These are phyloP conservation scores for Mico argentatus DNA, from an alignment of 2,797 vertebrate genomes.

Conservation along the genomic window DNA sequence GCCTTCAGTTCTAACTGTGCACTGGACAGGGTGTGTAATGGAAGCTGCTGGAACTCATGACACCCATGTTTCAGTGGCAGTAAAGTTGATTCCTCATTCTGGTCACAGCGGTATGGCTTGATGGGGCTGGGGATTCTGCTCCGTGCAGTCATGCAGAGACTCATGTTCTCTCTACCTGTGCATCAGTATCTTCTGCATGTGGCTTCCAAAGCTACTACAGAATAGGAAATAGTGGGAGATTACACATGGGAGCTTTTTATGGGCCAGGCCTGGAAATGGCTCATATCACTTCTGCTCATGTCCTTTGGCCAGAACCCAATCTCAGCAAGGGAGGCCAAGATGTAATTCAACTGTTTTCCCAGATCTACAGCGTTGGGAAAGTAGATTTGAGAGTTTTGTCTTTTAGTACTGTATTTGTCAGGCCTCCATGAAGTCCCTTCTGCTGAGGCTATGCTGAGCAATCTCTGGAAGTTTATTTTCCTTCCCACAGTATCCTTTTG, in stretches of 20 bases:
- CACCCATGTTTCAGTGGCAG: not conserved
- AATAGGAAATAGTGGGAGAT: not conserved
- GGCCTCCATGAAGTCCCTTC: not conserved
- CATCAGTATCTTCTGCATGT: not conserved
- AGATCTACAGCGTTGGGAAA: not conserved
- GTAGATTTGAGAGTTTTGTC: slow-evolving; percentile 1
- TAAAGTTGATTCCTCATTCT: not conserved
- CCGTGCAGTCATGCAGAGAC: not conserved
- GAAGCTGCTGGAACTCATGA: not conserved
- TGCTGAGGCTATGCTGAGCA: not conserved
- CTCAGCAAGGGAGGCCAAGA: not conserved
- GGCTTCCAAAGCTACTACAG: not conserved
- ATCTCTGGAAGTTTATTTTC: not conserved
- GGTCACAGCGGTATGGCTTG: not conserved
- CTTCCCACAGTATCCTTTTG: not conserved
- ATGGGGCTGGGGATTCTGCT: not conserved
- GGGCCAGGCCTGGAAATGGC: not conserved
- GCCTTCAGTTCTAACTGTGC: not conserved
- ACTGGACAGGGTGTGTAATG: not conserved
- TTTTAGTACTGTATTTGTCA: not conserved
- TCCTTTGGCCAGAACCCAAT: not conserved
- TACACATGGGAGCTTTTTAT: not conserved
- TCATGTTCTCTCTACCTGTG: not conserved
- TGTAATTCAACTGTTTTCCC: not conserved
- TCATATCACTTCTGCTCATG: not conserved